These are phyloP conservation scores for Illadopsis cleaveri DNA, from an alignment of 2,113 vertebrate genomes.

Conservation along the genomic window DNA sequence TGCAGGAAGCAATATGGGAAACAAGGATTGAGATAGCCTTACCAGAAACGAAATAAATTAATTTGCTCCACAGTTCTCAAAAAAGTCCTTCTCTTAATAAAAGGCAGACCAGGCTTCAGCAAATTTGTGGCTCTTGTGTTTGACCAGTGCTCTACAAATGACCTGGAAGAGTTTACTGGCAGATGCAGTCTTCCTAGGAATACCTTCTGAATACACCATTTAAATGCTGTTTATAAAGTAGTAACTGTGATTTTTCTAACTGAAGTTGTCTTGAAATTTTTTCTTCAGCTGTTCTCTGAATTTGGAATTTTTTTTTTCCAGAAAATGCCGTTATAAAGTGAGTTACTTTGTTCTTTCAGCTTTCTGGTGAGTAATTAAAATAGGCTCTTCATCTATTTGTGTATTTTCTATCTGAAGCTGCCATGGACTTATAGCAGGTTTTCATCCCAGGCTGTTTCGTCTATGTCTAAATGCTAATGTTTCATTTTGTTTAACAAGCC, in stretches of 20 bases:
- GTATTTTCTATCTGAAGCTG: neutral
- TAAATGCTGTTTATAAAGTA: constrained; percentile 29
- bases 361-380: neutral
- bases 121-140: constrained; percentile 23
- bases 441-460: neutral
- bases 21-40: constrained; percentile 44
- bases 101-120: constrained; percentile 9
- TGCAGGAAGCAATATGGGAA: constrained; percentile 55
- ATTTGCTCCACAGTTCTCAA: constrained; percentile 43
- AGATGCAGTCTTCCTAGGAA: constrained; percentile 12
- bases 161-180: neutral
- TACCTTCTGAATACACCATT: neutral
- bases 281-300: neutral
- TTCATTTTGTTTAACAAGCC: neutral
- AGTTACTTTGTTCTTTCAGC: neutral
- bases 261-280: neutral
- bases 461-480: neutral
- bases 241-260: neutral
- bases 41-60: constrained; percentile 51
- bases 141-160: neutral
- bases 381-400: neutral
- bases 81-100: constrained; percentile 45
- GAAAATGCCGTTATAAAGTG: neutral
- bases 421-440: neutral
- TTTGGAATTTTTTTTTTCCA: neutral